Conservation (phyloP, 37 sponge, comb jelly and placozoan genomes). For the Trichoplax adhaerens region DNA sequence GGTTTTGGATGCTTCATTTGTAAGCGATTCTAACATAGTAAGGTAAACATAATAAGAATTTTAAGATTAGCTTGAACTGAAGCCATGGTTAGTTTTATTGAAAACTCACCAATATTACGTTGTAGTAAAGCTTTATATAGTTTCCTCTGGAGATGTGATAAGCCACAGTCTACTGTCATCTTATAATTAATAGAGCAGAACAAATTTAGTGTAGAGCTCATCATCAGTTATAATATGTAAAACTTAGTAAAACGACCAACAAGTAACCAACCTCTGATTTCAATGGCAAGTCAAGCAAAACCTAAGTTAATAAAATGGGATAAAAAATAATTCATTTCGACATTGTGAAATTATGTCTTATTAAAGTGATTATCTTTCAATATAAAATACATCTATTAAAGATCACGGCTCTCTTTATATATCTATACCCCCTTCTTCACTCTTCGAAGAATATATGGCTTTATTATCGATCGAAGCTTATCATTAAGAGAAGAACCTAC, state of each 20-base stretch:
- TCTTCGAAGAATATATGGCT: slow-evolving; percentile 49
- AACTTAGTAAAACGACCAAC: no score
- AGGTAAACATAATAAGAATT: no score
- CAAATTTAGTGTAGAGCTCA: no score
- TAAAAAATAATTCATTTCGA: no score
- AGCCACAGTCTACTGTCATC: slow-evolving; percentile 35
- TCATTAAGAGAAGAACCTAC: no score
- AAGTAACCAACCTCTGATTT: slow-evolving; percentile 25
- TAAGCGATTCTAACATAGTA: slow-evolving; percentile 29
- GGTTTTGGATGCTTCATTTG: slow-evolving; percentile 33
- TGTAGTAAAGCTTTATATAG: slow-evolving; percentile 53
- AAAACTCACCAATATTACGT: slow-evolving; percentile 24
- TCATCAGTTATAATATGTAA: no score
- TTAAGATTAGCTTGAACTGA: no score
- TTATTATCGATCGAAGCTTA: slow-evolving; percentile 29
- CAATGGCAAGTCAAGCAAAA: slow-evolving; percentile 36
- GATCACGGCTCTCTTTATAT: not conserved
- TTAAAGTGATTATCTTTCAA: no score
- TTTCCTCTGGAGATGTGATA: slow-evolving; percentile 62
- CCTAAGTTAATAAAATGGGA: slow-evolving; percentile 6
- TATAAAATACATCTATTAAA: not conserved
- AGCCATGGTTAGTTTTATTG: no score
- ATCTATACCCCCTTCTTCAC: slow-evolving; percentile 32
- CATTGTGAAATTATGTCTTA: no score
- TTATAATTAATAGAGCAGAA: no score